Base-by-base conservation (phyloP, 2,113 vertebrate species). In the Suncus etruscus region DNA sequence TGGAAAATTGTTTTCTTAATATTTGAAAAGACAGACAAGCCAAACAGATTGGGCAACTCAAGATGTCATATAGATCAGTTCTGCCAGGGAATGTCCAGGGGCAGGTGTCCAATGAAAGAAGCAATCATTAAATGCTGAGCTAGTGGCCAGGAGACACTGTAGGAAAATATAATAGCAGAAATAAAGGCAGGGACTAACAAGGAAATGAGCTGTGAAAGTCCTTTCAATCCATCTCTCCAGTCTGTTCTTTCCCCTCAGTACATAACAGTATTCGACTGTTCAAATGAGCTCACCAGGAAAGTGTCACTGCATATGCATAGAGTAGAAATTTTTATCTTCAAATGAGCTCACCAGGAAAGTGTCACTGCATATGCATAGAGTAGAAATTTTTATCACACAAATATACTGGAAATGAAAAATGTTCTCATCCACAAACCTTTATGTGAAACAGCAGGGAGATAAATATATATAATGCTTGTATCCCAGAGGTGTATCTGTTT, bases 401-500 rank as follows among this genome's bases (percentile, higher is more conserved):
- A 18, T 3, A 83, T 22, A 45, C 1, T 47, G 73, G 47, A 66
- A 75, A 10, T 22, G 4, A 18, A 31, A 63, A 72, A 11, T 16
- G 1, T 18, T 39, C 29, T 14, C 50, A 8, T 3, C 8, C 66
- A 82, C 97, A 78, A 87, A 98, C 98, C 97, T 78, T 70, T 96
- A 20, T 97, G 22, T 20, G 92, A 97, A 58, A 92, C 91, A 9
- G 97, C 88, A 2, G 98, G 97, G 50, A 98, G 69, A 78, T 97
- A 97, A 47, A 98, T 79, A 9, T 95, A 96, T 1, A 92, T 86
- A 6, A 31, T 87, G 65, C 95, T 89, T 84, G 90, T 85, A 76
- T 97, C 95, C 98, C 98, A 98, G n/a, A 29, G 50, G 75, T 97
- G 94, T 74, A 97, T 93, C 72, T 92, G 96, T 7, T 90, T 96